phyloP scores from a whole-genome alignment of 2,888 invertebrate species.

The Chydorus sphaericus region DNA sequence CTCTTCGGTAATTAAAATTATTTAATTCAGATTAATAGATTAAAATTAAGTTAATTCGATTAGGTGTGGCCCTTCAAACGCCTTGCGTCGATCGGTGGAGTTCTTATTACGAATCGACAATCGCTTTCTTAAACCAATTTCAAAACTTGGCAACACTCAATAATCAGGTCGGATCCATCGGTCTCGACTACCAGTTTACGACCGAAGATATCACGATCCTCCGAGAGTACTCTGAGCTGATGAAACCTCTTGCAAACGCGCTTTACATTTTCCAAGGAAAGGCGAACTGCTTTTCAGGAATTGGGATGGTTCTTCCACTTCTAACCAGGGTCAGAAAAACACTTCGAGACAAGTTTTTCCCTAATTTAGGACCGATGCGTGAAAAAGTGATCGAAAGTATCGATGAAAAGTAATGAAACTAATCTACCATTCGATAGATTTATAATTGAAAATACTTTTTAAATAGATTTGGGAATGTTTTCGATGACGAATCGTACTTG shows the following conservation, averaged over 20 bases:
- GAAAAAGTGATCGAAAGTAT: neutral
- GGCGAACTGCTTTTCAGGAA: neutral
- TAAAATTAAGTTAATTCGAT: neutral
- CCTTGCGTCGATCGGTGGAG: neutral
- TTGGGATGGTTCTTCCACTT: neutral
- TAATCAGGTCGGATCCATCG: neutral
- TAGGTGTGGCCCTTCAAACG: neutral
- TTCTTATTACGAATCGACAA: neutral
- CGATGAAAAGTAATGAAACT: neutral
- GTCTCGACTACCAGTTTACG: neutral
- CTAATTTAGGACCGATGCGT: neutral
- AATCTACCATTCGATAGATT: neutral
- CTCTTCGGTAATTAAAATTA: neutral
- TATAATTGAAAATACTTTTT: no score
- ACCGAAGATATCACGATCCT: neutral
- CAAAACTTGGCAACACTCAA: neutral
- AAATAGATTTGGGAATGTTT: neutral
- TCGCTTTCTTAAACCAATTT: neutral
- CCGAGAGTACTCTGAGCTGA: neutral
- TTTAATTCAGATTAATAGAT: neutral
- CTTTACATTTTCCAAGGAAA: neutral
- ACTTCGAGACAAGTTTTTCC: neutral
- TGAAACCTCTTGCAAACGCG: neutral
- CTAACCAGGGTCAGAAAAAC: neutral
- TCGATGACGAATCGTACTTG: neutral